Conservation (phyloP, 2,888 invertebrate species). For the Gandaritis pyraliata region DNA sequence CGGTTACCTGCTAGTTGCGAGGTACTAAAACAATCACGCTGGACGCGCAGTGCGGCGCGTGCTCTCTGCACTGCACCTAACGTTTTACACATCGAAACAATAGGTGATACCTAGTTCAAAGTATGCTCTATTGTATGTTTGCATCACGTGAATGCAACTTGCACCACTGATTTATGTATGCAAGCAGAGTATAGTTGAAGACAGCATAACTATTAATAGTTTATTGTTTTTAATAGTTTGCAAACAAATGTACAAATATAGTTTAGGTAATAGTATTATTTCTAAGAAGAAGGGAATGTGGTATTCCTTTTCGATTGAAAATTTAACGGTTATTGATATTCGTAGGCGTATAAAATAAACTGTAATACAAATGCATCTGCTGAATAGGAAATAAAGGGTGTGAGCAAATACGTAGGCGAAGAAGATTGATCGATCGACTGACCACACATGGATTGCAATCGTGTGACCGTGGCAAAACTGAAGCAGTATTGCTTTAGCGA, state of each 20-base stretch:
- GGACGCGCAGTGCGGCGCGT: constrained; percentile 23
- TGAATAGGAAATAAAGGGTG: constrained; percentile 37
- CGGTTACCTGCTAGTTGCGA: constrained; percentile 25
- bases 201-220: background rate
- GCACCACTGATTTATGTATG: constrained; percentile 2
- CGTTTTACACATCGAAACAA: constrained; percentile 23
- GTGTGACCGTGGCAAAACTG: constrained; percentile 8
- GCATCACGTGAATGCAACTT: constrained; percentile 11
- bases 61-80: constrained; percentile 23
- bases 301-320: background rate
- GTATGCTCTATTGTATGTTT: constrained; percentile 18
- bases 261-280: no score
- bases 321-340: background rate
- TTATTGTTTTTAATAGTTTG: no score
- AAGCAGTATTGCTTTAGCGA: background rate
- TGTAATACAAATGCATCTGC: constrained; percentile 30
- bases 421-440: constrained; percentile 37
- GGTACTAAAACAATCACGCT: constrained; percentile 17
- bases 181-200: background rate
- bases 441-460: constrained; percentile 34
- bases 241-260: no score
- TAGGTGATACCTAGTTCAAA: constrained; percentile 17
- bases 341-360: constrained; percentile 26
- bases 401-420: constrained; percentile 35
- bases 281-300: no score